Evolutionary conservation across 2,797 vertebrate species (phyloP), one percentile per base, ranked within the genome.

Genomic region (Macroramphosus scolopax): DNA sequence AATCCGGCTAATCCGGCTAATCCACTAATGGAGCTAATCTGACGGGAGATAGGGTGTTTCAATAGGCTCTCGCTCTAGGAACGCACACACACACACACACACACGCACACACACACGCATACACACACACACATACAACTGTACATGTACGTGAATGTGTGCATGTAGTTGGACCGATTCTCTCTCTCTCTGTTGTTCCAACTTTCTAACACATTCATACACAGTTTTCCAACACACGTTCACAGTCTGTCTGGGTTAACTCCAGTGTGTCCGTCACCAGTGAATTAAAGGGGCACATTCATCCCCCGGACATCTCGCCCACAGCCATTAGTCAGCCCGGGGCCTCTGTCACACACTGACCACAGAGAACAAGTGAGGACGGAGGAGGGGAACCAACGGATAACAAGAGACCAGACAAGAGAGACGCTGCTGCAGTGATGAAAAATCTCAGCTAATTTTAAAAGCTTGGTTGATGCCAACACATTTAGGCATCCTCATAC

Each of bases 401-500:
- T 89, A 91, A 88, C 87, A 88, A 91, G 91, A 68, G 91, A 87
- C 87, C 87, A 91, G 91, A 71, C n/a, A n/a, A n/a, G n/a, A n/a
- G 32, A 33, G 88, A 67, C 29, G 48, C 36, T 53, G 49, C 11
- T 15, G 38, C 37, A 61, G 57, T 51, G 61, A 49, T 58, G 50
- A 63, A 13, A 53, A 28, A 38, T 45, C 37, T 37, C 34, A 8
- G 29, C 13, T 62, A n/a, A 56, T 54, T 59, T 49, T 18, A 26
- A 40, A 44, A 58, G 43, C 37, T 32, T 1, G 10, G 16, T 49
- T 63, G 43, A 51, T 15, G 31, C 15, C 40, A 45, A 41, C 28
- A 88, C 89, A 90, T 90, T 87, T n/a, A n/a, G n/a, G n/a, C n/a
- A 87, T 83, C 91, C 88, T 91, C 90, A 51, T 88, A 88, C 90